Evolutionary conservation across 2,797 vertebrate genomes (phyloP).

Genomic region (Cuculus canorus): DNA sequence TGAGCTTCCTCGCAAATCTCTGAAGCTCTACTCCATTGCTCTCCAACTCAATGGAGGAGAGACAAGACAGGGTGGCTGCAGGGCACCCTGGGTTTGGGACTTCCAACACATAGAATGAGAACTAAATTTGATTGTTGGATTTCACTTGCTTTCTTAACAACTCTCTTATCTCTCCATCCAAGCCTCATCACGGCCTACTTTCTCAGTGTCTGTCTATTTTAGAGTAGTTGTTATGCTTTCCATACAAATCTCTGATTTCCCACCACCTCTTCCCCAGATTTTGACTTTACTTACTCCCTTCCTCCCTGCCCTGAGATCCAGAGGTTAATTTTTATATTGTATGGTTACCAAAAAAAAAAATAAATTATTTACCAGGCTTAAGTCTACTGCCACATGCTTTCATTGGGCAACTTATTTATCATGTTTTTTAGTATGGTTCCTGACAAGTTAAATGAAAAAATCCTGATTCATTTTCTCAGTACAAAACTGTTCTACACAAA

Average conservation of each 20-base stretch:
- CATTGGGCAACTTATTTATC: neutral
- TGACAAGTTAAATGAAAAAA: neutral
- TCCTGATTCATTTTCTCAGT: neutral
- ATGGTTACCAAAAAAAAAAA: neutral
- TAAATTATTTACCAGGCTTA: neutral
- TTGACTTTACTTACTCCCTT: neutral
- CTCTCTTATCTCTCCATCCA: neutral
- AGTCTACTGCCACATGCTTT: neutral
- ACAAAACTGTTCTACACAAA: neutral
- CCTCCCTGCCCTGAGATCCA: neutral
- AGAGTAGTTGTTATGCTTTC: neutral
- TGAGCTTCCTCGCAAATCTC: neutral
- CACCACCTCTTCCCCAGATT: neutral
- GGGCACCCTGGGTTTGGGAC: neutral
- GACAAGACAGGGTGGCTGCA: neutral
- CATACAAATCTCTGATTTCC: neutral
- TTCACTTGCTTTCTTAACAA: neutral
- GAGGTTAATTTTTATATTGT: neutral
- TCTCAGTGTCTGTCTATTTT: neutral
- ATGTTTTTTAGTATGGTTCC: neutral
- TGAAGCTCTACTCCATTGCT: neutral
- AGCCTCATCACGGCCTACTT: neutral
- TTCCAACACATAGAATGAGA: neutral
- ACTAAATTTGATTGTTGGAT: neutral
- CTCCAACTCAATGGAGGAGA: neutral